Evolutionary conservation across 2,113 vertebrate species (phyloP).

Genomic region (Tragelaphus imberbis): DNA sequence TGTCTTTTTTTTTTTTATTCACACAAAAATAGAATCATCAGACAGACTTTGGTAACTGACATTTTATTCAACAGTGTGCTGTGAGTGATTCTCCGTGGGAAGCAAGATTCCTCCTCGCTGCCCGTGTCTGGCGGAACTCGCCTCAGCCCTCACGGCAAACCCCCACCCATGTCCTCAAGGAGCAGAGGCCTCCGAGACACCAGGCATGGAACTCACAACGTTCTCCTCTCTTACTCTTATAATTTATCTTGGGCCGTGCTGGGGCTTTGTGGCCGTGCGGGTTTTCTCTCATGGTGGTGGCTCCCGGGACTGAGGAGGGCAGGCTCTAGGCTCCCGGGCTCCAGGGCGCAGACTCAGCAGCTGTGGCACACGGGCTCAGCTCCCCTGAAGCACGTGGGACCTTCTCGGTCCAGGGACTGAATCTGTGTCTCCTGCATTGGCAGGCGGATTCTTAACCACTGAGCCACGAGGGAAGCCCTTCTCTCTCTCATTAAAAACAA

Average conservation of each 20-base stretch:
- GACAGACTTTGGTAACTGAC: not conserved
- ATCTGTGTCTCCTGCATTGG: not conserved
- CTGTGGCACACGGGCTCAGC: too few species aligned
- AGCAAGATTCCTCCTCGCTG: not conserved
- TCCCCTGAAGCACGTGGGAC: too few species aligned
- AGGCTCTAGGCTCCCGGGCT: too few species aligned
- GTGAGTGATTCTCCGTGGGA: not conserved
- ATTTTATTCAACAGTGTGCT: not conserved
- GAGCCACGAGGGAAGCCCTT: not conserved
- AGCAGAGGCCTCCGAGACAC: not conserved
- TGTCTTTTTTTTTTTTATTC: too few species aligned
- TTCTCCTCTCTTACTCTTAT: not conserved
- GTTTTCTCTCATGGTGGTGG: too few species aligned
- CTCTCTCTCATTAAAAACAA: not conserved
- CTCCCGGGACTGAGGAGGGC: too few species aligned
- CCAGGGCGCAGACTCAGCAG: too few species aligned
- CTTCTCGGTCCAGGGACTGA: too few species aligned
- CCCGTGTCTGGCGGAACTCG: too few species aligned
- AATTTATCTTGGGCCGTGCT: too few species aligned
- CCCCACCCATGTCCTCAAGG: too few species aligned
- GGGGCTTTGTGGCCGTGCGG: too few species aligned
- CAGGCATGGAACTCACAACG: not conserved
- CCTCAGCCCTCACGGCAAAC: not conserved
- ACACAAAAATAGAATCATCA: not conserved
- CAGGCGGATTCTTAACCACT: not conserved